phyloP scores from a whole-genome alignment of 2,113 vertebrate genomes.

The Esox niger region DNA sequence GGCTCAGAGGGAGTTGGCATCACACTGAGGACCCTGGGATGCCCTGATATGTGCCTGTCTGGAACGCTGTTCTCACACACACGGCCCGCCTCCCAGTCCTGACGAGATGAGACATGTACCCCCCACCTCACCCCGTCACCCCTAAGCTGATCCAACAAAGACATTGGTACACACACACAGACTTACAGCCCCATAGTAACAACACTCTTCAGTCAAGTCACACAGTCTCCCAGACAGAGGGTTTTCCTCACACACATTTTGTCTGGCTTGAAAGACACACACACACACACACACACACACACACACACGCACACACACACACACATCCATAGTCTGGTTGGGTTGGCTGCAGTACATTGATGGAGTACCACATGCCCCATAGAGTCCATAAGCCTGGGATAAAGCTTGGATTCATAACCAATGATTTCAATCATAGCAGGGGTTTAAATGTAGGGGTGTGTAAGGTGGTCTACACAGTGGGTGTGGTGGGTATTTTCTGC shows the following conservation, averaged over 20 bases:
- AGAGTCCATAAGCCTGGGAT: no score
- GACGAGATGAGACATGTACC: not conserved
- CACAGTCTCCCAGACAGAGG: no score
- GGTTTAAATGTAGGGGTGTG: not conserved
- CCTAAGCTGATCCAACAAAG: no score
- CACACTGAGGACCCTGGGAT: slow-evolving; percentile 16
- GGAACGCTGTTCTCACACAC: not conserved
- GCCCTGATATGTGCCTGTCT: slow-evolving; percentile 4
- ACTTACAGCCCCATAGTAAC: no score
- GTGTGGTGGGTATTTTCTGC: not conserved
- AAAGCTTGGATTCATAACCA: no score
- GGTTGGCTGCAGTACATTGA: no score
- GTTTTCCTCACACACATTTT: not conserved
- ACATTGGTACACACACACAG: not conserved
- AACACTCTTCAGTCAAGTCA: no score
- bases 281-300: not conserved
- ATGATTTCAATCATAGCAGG: no score
- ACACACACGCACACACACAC: not conserved
- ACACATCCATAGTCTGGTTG: no score
- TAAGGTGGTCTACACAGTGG: not conserved
- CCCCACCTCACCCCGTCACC: no score
- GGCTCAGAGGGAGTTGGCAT: slow-evolving; percentile 46
- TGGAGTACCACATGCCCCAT: no score
- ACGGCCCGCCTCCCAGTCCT: not conserved
- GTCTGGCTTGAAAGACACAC: not conserved